These are phyloP conservation scores for Exocentrus adspersus DNA, from an alignment of 2,888 invertebrate species.

Conservation along the genomic window DNA sequence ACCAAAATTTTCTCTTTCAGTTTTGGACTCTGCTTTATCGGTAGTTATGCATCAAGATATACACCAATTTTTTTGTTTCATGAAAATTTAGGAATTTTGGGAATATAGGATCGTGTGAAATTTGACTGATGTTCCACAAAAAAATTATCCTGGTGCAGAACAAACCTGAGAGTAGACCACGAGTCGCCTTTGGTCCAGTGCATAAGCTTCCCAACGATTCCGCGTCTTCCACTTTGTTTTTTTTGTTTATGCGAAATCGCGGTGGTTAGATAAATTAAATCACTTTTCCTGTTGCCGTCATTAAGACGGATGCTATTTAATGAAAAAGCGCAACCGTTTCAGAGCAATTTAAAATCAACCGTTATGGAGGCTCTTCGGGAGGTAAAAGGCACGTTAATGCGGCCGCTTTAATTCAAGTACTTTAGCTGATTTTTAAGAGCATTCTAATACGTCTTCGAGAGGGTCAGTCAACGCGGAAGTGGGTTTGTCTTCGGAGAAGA, in stretches of 20 bases:
- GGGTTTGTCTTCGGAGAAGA: neutral
- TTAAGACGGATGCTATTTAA: conserved; percentile 1
- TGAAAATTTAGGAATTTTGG: too few relatives aligned
- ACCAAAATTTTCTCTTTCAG: too few relatives aligned
- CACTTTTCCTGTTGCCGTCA: conserved; percentile 6
- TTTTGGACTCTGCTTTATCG: too few relatives aligned
- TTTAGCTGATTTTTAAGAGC: conserved; percentile 11
- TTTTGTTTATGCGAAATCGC: neutral
- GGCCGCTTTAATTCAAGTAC: conserved; percentile 4
- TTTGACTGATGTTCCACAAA: too few relatives aligned
- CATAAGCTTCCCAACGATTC: neutral
- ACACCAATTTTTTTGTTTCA: too few relatives aligned
- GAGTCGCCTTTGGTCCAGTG: neutral
- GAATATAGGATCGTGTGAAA: too few relatives aligned
- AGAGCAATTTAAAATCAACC: conserved; percentile 14
- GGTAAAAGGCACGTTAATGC: conserved; percentile 6
- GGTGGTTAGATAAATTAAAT: conserved; percentile 13
- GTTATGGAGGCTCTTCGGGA: conserved; percentile 3
- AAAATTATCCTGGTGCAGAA: too few relatives aligned
- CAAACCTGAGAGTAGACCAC: too few relatives aligned
- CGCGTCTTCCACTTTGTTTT: neutral
- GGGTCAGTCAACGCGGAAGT: neutral
- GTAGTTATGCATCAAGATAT: too few relatives aligned
- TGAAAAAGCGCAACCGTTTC: conserved; percentile 13
- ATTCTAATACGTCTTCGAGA: neutral